Evolutionary conservation across 2,888 invertebrate genomes (phyloP), one percentile per base, ranked within the genome.

Genomic region (Imbricaverruca yamaguchii): DNA sequence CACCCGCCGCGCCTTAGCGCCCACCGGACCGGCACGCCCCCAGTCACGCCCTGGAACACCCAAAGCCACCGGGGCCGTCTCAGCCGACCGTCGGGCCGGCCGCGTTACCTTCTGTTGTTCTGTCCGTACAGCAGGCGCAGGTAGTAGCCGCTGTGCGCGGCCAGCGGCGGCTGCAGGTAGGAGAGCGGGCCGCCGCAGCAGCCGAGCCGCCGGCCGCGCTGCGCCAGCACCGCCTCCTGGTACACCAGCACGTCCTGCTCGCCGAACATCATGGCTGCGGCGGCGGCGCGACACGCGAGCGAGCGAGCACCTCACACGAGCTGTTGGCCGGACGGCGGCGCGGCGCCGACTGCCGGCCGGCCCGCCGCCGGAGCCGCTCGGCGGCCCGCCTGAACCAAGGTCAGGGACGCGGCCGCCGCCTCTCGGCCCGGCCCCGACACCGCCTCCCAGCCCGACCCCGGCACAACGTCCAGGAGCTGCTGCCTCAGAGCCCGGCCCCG

Each of bases 331-430:
- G 55, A 0, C 74, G 55, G 53, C 55, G 25, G 74, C 12, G 69
- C 6, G 7, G 10, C 11, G 69, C 69, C 83, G 59, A 59, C 80
- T 21, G 82, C 82, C 74, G 78, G 82, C 25, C 74, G n/a, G 53
- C 74, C 8, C 80, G 15, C 82, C 82, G 63, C 81, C 82, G 61
- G 81, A 80, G 25, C 67, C 59, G 56, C 80, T 56, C 15, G 82
- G 81, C 81, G 82, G 82, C 25, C 81, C 81, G 23, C 82, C 81
- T 53, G 82, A 80, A 81, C 83, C 83, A 80, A 83, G 83, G 55
- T 82, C 83, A 18, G 83, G 81, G 23, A 81, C 79, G 23, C 82
- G 82, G 80, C n/a, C 80, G 80, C 15, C 53, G 23, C 65, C 80
- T 39, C 39, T 39, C 23, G n/a, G 81, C n/a, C 56, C 55, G 15